Conservation (phyloP, 2,113 vertebrate genomes). For the Charadrius vociferus region DNA sequence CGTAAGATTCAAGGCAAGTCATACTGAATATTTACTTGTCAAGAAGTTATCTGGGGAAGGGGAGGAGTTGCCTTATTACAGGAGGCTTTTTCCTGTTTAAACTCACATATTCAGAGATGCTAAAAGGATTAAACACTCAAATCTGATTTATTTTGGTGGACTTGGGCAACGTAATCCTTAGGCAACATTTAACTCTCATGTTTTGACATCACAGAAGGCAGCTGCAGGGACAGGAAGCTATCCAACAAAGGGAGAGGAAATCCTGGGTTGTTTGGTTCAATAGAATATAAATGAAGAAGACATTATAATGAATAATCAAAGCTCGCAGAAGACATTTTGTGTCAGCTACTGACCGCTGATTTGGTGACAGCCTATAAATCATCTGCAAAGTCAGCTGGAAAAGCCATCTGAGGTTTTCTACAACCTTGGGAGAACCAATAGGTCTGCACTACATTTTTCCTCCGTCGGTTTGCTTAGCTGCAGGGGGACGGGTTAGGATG, state of each 20-base stretch:
- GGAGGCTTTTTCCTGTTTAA: background rate
- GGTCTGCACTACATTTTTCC: background rate
- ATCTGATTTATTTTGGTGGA: conserved; percentile 25
- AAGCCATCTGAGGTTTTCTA: background rate
- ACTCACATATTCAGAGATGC: background rate
- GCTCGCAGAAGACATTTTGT: conserved; percentile 47
- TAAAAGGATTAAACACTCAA: background rate
- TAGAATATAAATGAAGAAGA: conserved; percentile 58
- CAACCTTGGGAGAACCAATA: background rate
- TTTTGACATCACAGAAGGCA: conserved; percentile 47
- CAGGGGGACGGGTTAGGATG: fast-evolving
- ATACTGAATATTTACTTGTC: background rate
- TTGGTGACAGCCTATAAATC: conserved; percentile 39
- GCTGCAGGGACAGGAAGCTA: conserved; percentile 48
- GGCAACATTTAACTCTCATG: background rate
- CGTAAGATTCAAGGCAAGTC: background rate
- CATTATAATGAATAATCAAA: conserved; percentile 30
- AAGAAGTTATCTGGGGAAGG: background rate
- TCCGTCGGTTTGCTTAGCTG: background rate
- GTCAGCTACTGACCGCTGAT: background rate
- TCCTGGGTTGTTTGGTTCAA: conserved; percentile 37
- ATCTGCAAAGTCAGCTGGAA: background rate
- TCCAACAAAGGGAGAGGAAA: conserved; percentile 50
- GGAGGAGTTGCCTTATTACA: background rate
- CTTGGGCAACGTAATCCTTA: background rate